Base-by-base conservation (phyloP, 2,797 vertebrate genomes). In the Eidolon dupreanum region DNA sequence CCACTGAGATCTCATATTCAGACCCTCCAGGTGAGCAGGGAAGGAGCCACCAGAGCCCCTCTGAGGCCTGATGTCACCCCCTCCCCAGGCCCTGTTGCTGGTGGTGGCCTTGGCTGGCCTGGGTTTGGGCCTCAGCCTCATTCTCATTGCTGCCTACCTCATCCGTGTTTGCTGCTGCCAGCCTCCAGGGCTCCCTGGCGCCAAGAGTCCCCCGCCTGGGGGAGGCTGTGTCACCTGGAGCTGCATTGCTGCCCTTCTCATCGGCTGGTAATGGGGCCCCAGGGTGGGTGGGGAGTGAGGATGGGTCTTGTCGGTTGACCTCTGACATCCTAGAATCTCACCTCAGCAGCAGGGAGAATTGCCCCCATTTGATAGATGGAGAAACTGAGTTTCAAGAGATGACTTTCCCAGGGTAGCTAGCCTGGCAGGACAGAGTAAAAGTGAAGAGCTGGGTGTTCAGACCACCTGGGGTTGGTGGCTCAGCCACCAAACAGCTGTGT, bases 201-300 rank as follows among this genome's bases (percentile, higher is more conserved):
- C 97, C 78, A 99, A 99, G 98, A 99, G 99, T 96, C 88, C 97
- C 55, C 77, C 96, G 0, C 98, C 98, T 2, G 98, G 99, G 70
- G 99, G 99, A 97, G 99, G 99, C 98, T 99, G 99, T 6, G 98
- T 99, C 98, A 99, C 99, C 65, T 99, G 99, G 99, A 99, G 99
- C 98, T 99, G 99, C 13, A 99, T 99, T 46, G 99, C 99, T 1
- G 98, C 99, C 5, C 99, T 99, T 96, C 99, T 99, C 38, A 97
- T 99, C 90, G 99, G 99, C 98, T 99, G 99, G 99, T 99, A 99
- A 97, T 98, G 99, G 97, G 95, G 92, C 82, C 96, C 92, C 82
- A 68, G 93, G 95, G n/a, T 2, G 92, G 93, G 88, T 2, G 85
- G 88, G 61, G 6, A 4, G 33, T 5, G 70, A 43, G 71, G 63